Evolutionary conservation across 1,140 invertebrate genomes (phyloP).

Genomic region (Orchestia grillus): DNA sequence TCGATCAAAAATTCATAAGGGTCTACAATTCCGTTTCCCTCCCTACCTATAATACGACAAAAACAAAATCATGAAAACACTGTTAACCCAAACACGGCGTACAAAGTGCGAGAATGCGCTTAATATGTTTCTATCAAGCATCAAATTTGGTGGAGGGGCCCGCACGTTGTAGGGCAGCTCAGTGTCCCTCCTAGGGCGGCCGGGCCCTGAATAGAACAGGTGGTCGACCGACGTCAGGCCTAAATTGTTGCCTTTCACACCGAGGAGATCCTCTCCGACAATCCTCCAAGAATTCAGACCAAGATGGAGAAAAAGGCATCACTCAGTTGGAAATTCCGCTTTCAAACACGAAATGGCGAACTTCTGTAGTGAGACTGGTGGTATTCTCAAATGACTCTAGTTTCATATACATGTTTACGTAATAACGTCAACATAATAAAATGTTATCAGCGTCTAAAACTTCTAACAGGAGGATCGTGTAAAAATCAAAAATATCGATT

Average conservation of each 20-base stretch:
- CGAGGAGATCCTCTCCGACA: neutral
- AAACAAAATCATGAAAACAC: neutral
- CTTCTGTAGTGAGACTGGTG: neutral
- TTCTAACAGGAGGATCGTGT: neutral
- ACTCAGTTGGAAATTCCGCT: neutral
- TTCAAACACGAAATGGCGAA: neutral
- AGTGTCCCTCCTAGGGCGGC: neutral
- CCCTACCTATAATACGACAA: neutral
- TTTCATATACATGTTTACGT: no score
- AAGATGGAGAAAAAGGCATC: neutral
- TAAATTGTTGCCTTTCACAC: neutral
- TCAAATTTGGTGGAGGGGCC: neutral
- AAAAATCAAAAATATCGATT: neutral
- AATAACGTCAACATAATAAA: no score
- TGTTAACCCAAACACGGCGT: neutral
- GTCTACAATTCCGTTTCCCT: neutral
- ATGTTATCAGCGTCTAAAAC: neutral
- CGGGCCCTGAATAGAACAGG: neutral
- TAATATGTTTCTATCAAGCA: neutral
- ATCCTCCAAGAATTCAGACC: neutral
- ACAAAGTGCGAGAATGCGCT: neutral
- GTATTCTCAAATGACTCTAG: neutral
- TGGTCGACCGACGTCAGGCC: conserved; percentile 3
- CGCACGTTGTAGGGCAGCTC: neutral
- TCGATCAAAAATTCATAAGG: neutral